Percentiles rank a stretch among this genome's conserved stretches.
Conservation (phyloP, 2,113 vertebrate genomes). For the Pelmatolapia mariae region DNA sequence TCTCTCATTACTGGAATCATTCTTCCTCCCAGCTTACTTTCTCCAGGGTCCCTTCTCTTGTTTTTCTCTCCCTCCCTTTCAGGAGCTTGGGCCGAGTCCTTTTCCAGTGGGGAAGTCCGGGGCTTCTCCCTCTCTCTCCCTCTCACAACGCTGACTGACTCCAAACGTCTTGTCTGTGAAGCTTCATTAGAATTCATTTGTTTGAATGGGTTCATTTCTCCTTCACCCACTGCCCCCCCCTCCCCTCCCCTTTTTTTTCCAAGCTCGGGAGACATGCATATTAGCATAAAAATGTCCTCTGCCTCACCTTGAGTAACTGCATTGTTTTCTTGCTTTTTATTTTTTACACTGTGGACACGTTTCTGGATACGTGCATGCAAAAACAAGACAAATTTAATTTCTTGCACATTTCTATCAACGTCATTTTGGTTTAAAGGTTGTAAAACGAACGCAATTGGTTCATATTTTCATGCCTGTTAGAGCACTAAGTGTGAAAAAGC, state of each 20-base stretch:
- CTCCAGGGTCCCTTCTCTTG: conserved; percentile 44
- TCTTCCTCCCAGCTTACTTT: conserved; percentile 47
- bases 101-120: conserved; percentile 27
- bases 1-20: conserved; percentile 53
- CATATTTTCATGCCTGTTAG: not conserved
- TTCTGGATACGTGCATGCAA: fast-evolving
- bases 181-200: conserved; percentile 59
- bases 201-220: conserved; percentile 44
- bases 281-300: conserved; percentile 42
- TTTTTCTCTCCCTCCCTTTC: conserved; percentile 39
- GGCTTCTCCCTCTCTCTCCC: conserved; percentile 1
- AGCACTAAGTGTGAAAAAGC: not conserved
- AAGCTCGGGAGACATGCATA: not conserved
- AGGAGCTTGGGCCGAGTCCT: conserved; percentile 33
- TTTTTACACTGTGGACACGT: not conserved
- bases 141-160: not conserved
- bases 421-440: not conserved
- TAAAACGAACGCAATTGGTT: not conserved
- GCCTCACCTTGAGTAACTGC: conserved; percentile 32
- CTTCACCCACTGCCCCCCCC: not conserved
- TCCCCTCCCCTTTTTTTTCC: not conserved
- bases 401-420: not conserved
- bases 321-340: not conserved
- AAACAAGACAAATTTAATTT: not conserved
- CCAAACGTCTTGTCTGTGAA: conserved; percentile 31